Conservation (phyloP, 2,888 invertebrate genomes). For the Marasmarcha lunaedactyla region DNA sequence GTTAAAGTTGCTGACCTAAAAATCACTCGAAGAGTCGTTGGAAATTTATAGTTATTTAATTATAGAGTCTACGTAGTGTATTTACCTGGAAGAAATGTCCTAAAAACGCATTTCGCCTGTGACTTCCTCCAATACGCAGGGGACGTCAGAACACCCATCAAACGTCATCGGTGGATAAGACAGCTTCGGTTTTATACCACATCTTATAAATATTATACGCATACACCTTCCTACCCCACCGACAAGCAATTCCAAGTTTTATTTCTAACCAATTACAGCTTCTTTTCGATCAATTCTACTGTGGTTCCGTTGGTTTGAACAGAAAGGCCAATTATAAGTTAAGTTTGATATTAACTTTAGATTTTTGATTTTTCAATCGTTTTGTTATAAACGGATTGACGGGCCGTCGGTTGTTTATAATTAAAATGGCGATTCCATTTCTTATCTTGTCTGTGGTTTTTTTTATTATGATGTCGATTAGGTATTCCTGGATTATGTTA, state of each 20-base stretch:
- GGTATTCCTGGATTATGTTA: not conserved
- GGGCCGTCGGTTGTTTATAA: conserved; percentile 45
- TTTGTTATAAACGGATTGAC: conserved; percentile 51
- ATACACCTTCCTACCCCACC: conserved; percentile 19
- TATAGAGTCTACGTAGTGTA: no score
- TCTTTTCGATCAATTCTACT: no score
- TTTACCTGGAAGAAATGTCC: no score
- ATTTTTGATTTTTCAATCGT: conserved; percentile 62
- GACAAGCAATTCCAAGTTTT: not conserved
- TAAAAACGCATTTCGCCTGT: not conserved
- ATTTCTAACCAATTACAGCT: not conserved
- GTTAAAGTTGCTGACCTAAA: no score
- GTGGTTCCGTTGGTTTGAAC: conserved; percentile 18
- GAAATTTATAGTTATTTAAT: no score
- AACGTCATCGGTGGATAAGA: conserved; percentile 67
- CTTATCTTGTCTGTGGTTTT: conserved; percentile 15
- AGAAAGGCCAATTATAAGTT: conserved; percentile 58
- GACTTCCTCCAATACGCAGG: conserved; percentile 25
- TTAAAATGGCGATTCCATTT: conserved; percentile 60
- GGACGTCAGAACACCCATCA: conserved; percentile 64
- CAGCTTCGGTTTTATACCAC: conserved; percentile 54
- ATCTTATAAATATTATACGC: conserved; percentile 61
- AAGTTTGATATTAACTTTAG: conserved; percentile 61
- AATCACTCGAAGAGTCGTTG: no score
- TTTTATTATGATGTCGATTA: conserved; percentile 1